Conservation (phyloP, 1,140 invertebrate species). For the Zaprionus taronus region DNA sequence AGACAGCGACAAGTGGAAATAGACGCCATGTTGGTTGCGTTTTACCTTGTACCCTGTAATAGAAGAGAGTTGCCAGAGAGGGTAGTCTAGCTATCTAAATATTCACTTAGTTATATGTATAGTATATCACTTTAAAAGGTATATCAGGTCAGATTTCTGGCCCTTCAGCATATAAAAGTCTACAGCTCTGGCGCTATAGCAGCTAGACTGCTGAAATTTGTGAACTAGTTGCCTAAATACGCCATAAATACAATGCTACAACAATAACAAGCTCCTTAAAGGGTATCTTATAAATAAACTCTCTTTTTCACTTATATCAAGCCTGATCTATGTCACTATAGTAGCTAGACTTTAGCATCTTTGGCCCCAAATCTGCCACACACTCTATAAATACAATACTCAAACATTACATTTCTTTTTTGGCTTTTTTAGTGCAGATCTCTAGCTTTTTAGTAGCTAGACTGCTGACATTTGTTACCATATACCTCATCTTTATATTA, state of each 20-base stretch:
- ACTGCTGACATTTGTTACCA: no score
- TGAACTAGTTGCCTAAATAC: background rate
- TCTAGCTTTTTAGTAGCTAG: background rate
- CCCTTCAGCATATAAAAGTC: background rate
- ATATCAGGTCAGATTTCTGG: background rate
- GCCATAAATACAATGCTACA: background rate
- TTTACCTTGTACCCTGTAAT: constrained; percentile 21
- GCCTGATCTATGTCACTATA: no score
- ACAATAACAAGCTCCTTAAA: background rate
- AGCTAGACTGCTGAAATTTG: background rate
- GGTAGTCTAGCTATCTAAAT: background rate
- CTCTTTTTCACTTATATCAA: background rate
- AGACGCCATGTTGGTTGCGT: constrained; percentile 16
- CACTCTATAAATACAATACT: no score
- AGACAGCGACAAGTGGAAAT: constrained; percentile 21
- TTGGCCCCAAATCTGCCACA: no score
- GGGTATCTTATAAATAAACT: constrained; percentile 7
- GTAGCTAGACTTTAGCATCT: no score
- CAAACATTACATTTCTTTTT: background rate
- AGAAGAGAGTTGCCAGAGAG: background rate
- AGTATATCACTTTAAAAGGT: background rate
- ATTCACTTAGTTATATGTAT: background rate
- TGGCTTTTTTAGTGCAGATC: background rate
- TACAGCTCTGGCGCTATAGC: background rate
- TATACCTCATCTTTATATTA: background rate